These are phyloP conservation scores for Eilema griseolum DNA, from an alignment of 2,888 invertebrate species.

Conservation along the genomic window DNA sequence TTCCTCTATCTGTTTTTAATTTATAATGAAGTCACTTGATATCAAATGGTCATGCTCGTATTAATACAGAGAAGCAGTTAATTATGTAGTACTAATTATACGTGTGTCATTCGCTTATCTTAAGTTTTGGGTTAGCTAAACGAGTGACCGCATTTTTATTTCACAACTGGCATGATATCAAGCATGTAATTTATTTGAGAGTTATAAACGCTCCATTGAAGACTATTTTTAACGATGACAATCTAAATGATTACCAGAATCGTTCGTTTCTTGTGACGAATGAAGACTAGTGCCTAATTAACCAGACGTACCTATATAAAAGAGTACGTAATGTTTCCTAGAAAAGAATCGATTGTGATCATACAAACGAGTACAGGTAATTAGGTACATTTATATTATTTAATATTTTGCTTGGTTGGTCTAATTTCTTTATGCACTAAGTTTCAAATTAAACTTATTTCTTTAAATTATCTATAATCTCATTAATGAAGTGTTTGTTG, in stretches of 20 bases:
- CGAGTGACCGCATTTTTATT: constrained; percentile 49
- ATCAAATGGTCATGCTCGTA: constrained; percentile 22
- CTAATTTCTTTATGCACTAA: too few species aligned
- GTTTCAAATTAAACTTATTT: too few species aligned
- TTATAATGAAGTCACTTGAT: constrained; percentile 45
- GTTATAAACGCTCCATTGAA: constrained; percentile 24
- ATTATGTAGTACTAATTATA: constrained; percentile 49
- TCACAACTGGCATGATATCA: constrained; percentile 40
- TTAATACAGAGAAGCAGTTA: constrained; percentile 26
- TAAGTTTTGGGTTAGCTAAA: constrained; percentile 35
- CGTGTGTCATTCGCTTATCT: constrained; percentile 54
- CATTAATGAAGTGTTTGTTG: constrained; percentile 32
- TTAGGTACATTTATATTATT: too few species aligned
- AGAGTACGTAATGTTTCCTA: too few species aligned
- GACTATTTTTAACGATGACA: constrained; percentile 19
- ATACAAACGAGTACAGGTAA: too few species aligned
- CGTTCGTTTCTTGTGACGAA: not conserved
- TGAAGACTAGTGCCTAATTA: too few species aligned
- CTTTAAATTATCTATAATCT: not conserved
- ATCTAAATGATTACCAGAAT: constrained; percentile 11
- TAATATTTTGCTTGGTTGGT: too few species aligned
- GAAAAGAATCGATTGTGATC: too few species aligned
- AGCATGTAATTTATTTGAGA: constrained; percentile 25
- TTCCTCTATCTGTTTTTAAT: constrained; percentile 33
- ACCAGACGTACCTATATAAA: too few species aligned